These are phyloP conservation scores for Platynereis dumerilii DNA, from an alignment of 2,888 invertebrate genomes.

Conservation along the genomic window DNA sequence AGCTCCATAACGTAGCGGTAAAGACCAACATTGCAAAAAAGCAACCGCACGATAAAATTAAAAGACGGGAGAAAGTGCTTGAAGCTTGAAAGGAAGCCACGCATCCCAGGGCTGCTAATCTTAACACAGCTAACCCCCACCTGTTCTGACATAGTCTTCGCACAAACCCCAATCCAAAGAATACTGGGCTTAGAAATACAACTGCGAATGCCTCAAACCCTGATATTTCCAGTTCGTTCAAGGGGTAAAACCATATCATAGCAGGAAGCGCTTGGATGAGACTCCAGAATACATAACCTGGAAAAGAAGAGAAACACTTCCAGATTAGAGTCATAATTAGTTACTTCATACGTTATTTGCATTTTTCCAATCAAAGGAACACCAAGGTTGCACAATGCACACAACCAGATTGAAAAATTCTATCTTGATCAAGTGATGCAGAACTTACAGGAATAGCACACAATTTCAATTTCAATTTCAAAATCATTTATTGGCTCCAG, in stretches of 20 bases:
- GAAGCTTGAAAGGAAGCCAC: constrained; percentile 60
- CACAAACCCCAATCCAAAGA: constrained; percentile 30
- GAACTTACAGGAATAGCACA: too few species aligned
- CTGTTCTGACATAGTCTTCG: constrained; percentile 36
- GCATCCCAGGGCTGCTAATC: constrained; percentile 46
- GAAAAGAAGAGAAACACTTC: constrained; percentile 36
- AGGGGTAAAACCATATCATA: constrained; percentile 64
- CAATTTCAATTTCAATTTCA: too few species aligned
- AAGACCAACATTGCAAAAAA: constrained; percentile 54
- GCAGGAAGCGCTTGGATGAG: constrained; percentile 61
- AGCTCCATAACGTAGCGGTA: constrained; percentile 52
- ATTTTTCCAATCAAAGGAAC: too few species aligned
- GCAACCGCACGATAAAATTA: constrained; percentile 53
- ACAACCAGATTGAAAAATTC: too few species aligned
- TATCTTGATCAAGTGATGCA: too few species aligned
- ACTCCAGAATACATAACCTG: constrained; percentile 63
- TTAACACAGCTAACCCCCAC: constrained; percentile 45
- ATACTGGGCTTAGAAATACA: constrained; percentile 54
- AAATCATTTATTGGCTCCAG: too few species aligned
- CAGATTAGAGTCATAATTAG: too few species aligned
- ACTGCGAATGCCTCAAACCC: constrained; percentile 62
- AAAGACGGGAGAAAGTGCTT: constrained; percentile 52
- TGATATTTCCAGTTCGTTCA: constrained; percentile 63
- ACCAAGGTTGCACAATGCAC: too few species aligned
- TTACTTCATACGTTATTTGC: too few species aligned